These are phyloP conservation scores for Caradrina clavipalpis DNA, from an alignment of 2,888 invertebrate species.

Conservation along the genomic window DNA sequence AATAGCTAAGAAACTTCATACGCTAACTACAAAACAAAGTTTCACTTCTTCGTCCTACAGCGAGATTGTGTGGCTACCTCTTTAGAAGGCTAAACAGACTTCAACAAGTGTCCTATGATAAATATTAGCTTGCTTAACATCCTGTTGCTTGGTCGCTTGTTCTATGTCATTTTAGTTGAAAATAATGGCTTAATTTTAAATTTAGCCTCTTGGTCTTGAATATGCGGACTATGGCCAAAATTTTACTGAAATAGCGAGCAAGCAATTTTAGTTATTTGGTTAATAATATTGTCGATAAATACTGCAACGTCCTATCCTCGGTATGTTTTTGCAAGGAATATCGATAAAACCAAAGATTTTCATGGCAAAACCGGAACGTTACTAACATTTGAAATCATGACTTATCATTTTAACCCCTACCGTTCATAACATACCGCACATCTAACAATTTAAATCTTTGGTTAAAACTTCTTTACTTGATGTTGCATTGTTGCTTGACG, in stretches of 20 bases:
- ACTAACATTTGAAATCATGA: too few species aligned
- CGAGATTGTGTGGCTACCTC: neutral
- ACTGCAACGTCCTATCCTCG: too few species aligned
- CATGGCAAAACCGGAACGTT: too few species aligned
- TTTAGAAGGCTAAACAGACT: constrained; percentile 6
- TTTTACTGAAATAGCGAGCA: neutral
- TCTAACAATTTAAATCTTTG: too few species aligned
- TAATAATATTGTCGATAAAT: too few species aligned
- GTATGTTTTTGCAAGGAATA: too few species aligned
- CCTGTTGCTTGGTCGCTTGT: constrained; percentile 25
- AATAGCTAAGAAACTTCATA: neutral
- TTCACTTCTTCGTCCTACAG: neutral
- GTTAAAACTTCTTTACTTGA: too few species aligned
- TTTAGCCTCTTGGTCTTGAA: neutral
- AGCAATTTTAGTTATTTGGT: neutral
- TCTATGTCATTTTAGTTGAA: constrained; percentile 15
- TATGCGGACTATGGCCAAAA: neutral
- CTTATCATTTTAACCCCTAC: too few species aligned
- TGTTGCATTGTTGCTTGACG: too few species aligned
- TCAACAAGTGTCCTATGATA: constrained; percentile 47
- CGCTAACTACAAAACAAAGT: neutral
- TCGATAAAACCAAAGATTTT: too few species aligned
- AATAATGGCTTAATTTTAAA: constrained; percentile 11
- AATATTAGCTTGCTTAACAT: constrained; percentile 37
- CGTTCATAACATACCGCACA: too few species aligned